Base-by-base conservation (phyloP, 2,113 vertebrate genomes). In the Proterorhinus semilunaris region DNA sequence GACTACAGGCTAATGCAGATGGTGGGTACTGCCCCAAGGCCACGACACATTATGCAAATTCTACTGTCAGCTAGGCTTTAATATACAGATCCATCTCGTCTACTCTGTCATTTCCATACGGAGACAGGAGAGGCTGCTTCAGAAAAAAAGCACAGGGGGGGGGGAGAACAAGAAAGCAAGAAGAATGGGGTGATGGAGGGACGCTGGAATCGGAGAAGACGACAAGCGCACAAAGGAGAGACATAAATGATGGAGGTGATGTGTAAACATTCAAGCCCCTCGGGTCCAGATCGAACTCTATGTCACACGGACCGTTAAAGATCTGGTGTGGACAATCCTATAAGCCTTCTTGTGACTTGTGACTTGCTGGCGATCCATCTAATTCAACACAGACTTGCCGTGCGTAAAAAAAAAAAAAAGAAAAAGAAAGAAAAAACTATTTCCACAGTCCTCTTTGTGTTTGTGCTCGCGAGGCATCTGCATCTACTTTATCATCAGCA, bases 1-100 rank as follows among this genome's bases (percentile, higher is more conserved):
- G 93, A 95, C 93, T 94, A 92, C 88, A 92, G 95, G 94, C 95
- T 93, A 93, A 96, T 95, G 93, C 95, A 98, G 95, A 97, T 98
- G 95, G 96, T 95, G 96, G 96, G 95, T 97, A 96, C 94, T 95
- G 94, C 96, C 96, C 95, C 93, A 86, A 93, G 96, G 96, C 97
- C 94, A 95, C 90, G 93, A 95, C 93, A 93, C 95, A 99, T 97
- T 98, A 98, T 99, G 96, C 95, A 96, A 99, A 99, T 98, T 95
- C 93, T 96, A 96, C 97, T 96, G 96, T 97, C 96, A 96, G 95
- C 95, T 93, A 93, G 94, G 94, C 95, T 97, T 97, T 98, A 98
- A 98, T 98, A 98, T 97, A 99, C 96, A 98, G 95, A 96, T 98
- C 94, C 96, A 96, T 96, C 95, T 95, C 94, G 94, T 96, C 83